Evolutionary conservation across 2,888 invertebrate species (phyloP).

Genomic region (Octonoba sinensis): DNA sequence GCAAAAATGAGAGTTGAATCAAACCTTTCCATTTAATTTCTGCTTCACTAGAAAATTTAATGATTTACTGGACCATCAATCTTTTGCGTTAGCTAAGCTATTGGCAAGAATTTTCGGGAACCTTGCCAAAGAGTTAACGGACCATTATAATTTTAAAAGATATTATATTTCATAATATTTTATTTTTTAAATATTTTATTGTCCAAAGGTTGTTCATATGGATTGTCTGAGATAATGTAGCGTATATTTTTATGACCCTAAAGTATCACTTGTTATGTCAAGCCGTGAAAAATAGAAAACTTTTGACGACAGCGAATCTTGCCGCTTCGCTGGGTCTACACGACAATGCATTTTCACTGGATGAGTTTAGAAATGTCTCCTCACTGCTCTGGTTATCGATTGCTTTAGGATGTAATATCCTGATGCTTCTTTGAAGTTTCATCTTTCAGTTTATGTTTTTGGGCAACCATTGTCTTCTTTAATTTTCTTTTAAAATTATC

Average conservation of each 20-base stretch:
- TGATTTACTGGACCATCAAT: too few species aligned
- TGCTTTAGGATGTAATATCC: conserved; percentile 10
- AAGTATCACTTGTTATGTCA: conserved; percentile 60
- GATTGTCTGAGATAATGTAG: conserved; percentile 47
- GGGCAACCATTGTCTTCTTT: too few species aligned
- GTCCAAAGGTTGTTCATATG: conserved; percentile 24
- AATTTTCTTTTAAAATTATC: too few species aligned
- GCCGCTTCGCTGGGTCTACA: conserved; percentile 50
- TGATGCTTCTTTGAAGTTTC: too few species aligned
- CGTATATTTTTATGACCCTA: conserved; percentile 57
- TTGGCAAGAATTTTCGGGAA: conserved; percentile 13
- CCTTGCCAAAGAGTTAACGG: conserved; percentile 49
- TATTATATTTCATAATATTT: conserved; percentile 38
- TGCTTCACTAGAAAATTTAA: too few species aligned
- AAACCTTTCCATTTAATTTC: too few species aligned
- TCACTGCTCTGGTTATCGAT: conserved; percentile 31
- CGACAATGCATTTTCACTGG: conserved; percentile 46
- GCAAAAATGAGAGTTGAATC: too few species aligned
- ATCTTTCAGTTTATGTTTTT: too few species aligned
- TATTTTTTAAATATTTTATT: conserved; percentile 23
- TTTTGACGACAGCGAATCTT: conserved; percentile 53
- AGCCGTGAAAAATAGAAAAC: conserved; percentile 50
- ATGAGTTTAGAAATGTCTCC: conserved; percentile 20
- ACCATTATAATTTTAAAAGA: conserved; percentile 53
- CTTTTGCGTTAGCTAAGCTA: too few species aligned